Percentiles rank a stretch among this genome's conserved stretches.
phyloP scores from a whole-genome alignment of 2,888 invertebrate genomes.

The Drosophila imparisetae region DNA sequence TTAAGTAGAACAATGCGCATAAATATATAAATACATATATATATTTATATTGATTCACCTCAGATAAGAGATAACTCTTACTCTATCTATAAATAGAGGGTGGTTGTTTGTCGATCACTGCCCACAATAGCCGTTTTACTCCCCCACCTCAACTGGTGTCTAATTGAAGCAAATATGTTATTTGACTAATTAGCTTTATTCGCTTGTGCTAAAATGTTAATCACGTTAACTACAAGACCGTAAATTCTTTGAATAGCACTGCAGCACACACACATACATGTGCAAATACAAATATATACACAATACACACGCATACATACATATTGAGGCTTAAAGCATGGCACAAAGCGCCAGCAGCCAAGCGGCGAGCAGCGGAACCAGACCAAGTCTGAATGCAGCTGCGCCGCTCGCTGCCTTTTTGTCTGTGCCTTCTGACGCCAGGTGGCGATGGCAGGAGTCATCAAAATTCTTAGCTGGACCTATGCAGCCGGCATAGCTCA shows the following conservation, averaged over 20 bases:
- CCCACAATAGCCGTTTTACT: neutral
- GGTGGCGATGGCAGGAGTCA: conserved; percentile 59
- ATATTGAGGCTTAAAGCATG: conserved; percentile 24
- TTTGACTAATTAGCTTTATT: conserved; percentile 37
- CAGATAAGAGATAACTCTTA: neutral
- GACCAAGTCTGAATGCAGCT: neutral
- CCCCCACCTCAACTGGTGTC: neutral
- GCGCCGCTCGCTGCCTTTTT: conserved; percentile 20
- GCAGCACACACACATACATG: conserved; percentile 13
- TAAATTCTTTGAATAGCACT: conserved; percentile 34
- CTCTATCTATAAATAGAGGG: neutral
- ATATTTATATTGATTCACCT: neutral
- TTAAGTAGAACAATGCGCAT: neutral
- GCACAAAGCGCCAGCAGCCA: neutral
- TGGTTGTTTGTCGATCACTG: neutral
- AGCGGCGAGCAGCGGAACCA: conserved; percentile 12
- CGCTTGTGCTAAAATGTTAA: conserved; percentile 13
- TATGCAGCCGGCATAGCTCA: conserved; percentile 86
- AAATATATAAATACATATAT: too few species aligned
- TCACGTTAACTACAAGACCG: conserved; percentile 46
- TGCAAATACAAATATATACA: conserved; percentile 1
- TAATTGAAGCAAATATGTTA: neutral
- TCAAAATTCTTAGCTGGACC: conserved; percentile 82
- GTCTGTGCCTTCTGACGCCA: neutral
- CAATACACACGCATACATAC: conserved; percentile 2